Percentiles rank a stretch among this genome's conserved stretches.
Conservation (phyloP, 2,797 vertebrate species). For the Enteromius mattozi region DNA sequence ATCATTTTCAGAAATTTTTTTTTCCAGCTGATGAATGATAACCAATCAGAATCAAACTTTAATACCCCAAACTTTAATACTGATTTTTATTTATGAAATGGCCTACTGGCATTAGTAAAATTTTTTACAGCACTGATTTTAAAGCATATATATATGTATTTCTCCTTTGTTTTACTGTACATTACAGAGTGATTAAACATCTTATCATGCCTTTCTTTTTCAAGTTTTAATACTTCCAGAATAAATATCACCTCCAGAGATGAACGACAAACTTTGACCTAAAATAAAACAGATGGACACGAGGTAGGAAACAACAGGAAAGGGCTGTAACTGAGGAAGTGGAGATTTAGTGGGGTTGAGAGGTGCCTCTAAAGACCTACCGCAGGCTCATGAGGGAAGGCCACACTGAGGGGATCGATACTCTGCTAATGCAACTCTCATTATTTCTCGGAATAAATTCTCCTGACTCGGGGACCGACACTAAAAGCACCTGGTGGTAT, state of each 20-base stretch:
- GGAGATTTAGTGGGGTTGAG: conserved; percentile 61
- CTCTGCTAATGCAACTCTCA: conserved; percentile 64
- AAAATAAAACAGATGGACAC: conserved; percentile 42
- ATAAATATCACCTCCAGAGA: conserved; percentile 12
- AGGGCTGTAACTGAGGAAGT: conserved; percentile 12
- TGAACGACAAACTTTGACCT: conserved; percentile 38
- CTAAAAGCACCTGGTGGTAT: conserved; percentile 66
- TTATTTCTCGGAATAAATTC: conserved; percentile 66
- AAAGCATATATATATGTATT: neutral
- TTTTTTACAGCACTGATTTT: neutral
- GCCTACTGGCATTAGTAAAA: neutral
- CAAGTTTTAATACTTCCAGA: conserved; percentile 6
- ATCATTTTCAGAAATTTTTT: no score
- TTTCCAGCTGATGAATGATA: no score
- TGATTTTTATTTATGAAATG: neutral
- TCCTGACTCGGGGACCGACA: conserved; percentile 60
- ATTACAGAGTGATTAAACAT: neutral
- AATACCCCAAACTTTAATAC: neutral
- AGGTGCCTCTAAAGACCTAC: conserved; percentile 57
- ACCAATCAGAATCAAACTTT: no score
- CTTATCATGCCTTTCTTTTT: neutral
- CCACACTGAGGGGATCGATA: conserved; percentile 63
- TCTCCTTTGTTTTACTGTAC: neutral
- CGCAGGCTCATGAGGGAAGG: conserved; percentile 51
- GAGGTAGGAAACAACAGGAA: conserved; percentile 50